Percentiles rank a stretch among this genome's conserved stretches.
Evolutionary conservation across 1,140 invertebrate genomes (phyloP).

Genomic region (Teleopsis dalmanni): DNA sequence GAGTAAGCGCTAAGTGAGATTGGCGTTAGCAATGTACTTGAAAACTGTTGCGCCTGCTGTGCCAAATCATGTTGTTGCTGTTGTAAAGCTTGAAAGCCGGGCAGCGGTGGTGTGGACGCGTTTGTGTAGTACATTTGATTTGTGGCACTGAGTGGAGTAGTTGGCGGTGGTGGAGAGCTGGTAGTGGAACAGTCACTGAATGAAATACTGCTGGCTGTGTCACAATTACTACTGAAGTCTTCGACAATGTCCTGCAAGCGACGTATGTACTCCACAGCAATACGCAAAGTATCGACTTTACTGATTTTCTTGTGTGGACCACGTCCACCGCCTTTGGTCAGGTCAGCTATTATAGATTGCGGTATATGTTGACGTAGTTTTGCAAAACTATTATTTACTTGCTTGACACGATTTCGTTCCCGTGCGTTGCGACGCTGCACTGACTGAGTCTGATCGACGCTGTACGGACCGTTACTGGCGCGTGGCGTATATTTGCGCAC

Average conservation of each 20-base stretch:
- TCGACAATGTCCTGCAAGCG: constrained; percentile 73
- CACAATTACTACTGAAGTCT: constrained; percentile 39
- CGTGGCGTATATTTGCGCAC: constrained; percentile 9
- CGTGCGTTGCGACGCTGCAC: constrained; percentile 82
- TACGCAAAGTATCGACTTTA: constrained; percentile 88
- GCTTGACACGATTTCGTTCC: constrained; percentile 85
- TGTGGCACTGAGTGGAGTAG: background rate
- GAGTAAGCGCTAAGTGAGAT: constrained; percentile 26
- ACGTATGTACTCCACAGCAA: constrained; percentile 88
- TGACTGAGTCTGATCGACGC: constrained; percentile 62
- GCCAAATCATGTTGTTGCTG: constrained; percentile 14
- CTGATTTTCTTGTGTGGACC: constrained; percentile 74
- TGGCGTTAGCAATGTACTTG: constrained; percentile 25
- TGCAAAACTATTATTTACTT: constrained; percentile 87
- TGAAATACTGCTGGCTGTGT: constrained; percentile 31
- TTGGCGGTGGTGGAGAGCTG: constrained; percentile 26
- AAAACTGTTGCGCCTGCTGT: constrained; percentile 27
- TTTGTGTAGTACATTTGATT: constrained; percentile 3
- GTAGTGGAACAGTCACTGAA: constrained; percentile 19
- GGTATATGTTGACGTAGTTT: constrained; percentile 78
- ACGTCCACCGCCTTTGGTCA: constrained; percentile 52
- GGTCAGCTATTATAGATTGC: constrained; percentile 58
- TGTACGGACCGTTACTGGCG: constrained; percentile 43
- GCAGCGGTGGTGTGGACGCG: constrained; percentile 5
- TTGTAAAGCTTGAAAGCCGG: constrained; percentile 7